These are phyloP conservation scores for Dreissena polymorpha DNA, from an alignment of 1,140 invertebrate genomes.

Conservation along the genomic window DNA sequence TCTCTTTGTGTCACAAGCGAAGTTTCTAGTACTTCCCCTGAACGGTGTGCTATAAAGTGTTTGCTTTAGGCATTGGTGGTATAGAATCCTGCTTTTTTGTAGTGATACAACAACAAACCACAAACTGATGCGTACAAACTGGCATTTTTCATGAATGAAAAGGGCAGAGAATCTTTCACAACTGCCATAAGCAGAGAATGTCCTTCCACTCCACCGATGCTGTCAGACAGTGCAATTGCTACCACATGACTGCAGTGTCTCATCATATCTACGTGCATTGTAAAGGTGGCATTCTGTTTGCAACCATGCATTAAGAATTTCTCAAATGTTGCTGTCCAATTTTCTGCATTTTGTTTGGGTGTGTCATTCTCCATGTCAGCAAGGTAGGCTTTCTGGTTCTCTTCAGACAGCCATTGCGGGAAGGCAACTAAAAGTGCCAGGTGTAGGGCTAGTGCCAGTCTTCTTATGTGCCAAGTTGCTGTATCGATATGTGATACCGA, in stretches of 20 bases:
- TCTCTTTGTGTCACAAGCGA: slow-evolving; percentile 18
- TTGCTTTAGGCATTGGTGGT: not conserved
- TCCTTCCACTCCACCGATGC: slow-evolving; percentile 1
- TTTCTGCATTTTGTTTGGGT: not conserved
- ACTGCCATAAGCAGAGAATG: not conserved
- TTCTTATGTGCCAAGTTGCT: slow-evolving; percentile 3
- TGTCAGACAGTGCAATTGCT: not conserved
- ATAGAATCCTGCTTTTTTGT: not conserved
- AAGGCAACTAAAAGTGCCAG: slow-evolving; percentile 9
- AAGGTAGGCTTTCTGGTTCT: not conserved
- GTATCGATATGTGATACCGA: slow-evolving; percentile 9
- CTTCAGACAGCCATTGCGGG: not conserved
- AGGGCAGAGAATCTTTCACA: slow-evolving; percentile 1
- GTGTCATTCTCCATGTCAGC: not conserved
- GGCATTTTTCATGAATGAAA: slow-evolving; percentile 18
- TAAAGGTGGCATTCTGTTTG: slow-evolving; percentile 17
- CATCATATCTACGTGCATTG: slow-evolving; percentile 27
- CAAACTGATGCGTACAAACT: not conserved
- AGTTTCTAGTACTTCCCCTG: slow-evolving; percentile 3
- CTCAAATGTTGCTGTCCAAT: not conserved
- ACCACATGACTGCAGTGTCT: slow-evolving; percentile 7
- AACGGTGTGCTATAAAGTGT: slow-evolving; percentile 24
- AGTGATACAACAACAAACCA: not conserved
- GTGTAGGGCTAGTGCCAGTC: not conserved
- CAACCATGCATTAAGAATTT: not conserved